Evolutionary conservation across 1,140 invertebrate species (phyloP).

Genomic region (Coenobita brevimanus): DNA sequence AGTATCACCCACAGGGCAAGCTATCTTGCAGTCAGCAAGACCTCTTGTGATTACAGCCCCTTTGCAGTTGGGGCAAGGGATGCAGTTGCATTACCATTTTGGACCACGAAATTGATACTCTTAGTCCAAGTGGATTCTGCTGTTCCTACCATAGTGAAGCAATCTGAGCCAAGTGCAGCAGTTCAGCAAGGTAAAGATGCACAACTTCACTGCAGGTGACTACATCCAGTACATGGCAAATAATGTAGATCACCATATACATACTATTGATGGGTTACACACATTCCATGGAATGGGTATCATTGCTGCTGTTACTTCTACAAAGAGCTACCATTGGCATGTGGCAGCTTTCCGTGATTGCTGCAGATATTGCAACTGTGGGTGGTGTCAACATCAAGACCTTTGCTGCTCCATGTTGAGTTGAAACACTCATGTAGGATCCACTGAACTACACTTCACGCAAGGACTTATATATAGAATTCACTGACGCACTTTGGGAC

Average conservation of each 20-base stretch:
- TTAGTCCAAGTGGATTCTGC: background rate
- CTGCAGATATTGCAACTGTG: too few relatives aligned
- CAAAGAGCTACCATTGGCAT: too few relatives aligned
- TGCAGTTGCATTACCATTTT: slow-evolving; percentile 13
- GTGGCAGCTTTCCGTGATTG: too few relatives aligned
- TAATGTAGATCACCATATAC: background rate
- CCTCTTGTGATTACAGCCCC: background rate
- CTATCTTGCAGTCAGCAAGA: background rate
- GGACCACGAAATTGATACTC: background rate
- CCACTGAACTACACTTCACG: too few relatives aligned
- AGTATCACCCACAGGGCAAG: background rate
- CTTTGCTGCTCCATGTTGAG: too few relatives aligned
- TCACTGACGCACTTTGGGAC: too few relatives aligned
- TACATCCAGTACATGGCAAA: background rate
- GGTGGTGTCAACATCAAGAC: too few relatives aligned
- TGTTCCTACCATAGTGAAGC: background rate
- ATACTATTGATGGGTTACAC: too few relatives aligned
- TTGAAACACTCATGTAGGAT: too few relatives aligned
- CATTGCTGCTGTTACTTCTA: too few relatives aligned
- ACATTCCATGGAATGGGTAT: too few relatives aligned
- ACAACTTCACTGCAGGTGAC: background rate
- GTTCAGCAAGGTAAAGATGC: background rate
- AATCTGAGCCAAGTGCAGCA: background rate
- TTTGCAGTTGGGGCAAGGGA: background rate
- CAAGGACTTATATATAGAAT: too few relatives aligned